A percentile compares a stretch with the other conserved stretches of the same genome.
Evolutionary conservation across 2,888 invertebrate genomes (phyloP).

Genomic region (Tiliacea aurago): DNA sequence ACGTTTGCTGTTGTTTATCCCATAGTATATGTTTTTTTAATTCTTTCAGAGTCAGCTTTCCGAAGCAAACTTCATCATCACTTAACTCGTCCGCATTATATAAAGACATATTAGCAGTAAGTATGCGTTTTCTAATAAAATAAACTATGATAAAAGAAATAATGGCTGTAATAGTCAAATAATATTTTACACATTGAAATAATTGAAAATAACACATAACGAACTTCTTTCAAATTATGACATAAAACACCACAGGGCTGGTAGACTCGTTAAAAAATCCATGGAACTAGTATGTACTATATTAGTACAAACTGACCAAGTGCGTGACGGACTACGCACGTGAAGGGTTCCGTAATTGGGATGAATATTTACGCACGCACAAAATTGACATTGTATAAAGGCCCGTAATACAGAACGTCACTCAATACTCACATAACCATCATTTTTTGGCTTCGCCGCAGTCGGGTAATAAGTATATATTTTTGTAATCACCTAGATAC

Average conservation of each 20-base stretch:
- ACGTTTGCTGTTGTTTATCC: conserved; percentile 70
- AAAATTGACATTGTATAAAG: too few relatives aligned
- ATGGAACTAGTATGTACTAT: not conserved
- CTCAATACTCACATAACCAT: too few relatives aligned
- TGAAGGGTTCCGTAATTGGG: too few relatives aligned
- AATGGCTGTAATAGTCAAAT: conserved; percentile 55
- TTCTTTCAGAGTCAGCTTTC: conserved; percentile 79
- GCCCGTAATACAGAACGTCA: too few relatives aligned
- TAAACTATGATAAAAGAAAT: conserved; percentile 52
- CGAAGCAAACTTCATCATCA: conserved; percentile 81
- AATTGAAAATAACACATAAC: conserved; percentile 60
- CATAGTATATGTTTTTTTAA: conserved; percentile 73
- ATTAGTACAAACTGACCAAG: too few relatives aligned
- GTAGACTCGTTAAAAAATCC: not conserved
- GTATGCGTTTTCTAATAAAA: conserved; percentile 52
- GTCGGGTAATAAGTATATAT: too few relatives aligned
- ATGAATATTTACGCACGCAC: too few relatives aligned
- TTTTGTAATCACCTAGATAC: too few relatives aligned
- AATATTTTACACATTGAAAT: conserved; percentile 56
- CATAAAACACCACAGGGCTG: not conserved
- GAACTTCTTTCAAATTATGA: conserved; percentile 59
- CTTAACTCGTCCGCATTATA: conserved; percentile 58
- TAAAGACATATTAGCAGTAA: conserved; percentile 45
- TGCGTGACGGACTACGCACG: too few relatives aligned
- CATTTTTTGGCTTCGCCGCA: too few relatives aligned